Evolutionary conservation across 1,140 invertebrate genomes (phyloP).

Genomic region (Aphaenogaster rudis): DNA sequence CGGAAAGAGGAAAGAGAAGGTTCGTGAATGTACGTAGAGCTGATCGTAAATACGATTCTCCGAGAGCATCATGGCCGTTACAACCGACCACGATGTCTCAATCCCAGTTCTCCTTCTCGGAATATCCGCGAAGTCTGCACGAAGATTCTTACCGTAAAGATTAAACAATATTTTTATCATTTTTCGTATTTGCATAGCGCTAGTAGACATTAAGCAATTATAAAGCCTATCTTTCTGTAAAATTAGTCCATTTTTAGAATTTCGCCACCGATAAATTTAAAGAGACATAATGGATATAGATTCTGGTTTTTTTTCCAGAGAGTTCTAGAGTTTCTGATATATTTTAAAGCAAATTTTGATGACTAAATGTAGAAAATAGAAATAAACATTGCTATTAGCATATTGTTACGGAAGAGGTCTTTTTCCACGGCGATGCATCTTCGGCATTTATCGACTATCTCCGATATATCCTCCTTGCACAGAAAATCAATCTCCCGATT

Average conservation of each 20-base stretch:
- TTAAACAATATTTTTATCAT: conserved; percentile 22
- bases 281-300: background rate
- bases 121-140: conserved; percentile 44
- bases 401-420: background rate
- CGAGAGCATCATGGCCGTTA: conserved; percentile 74
- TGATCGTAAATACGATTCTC: conserved; percentile 74
- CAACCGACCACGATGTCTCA: conserved; percentile 72
- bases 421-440: background rate
- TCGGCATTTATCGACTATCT: conserved; percentile 26
- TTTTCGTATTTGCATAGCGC: background rate
- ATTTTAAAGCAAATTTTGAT: background rate
- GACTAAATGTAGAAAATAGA: background rate
- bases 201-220: background rate
- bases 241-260: background rate
- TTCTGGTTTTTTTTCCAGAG: background rate
- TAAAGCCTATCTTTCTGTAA: background rate
- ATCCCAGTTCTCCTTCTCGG: conserved; percentile 70
- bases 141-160: conserved; percentile 51
- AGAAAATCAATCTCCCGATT: conserved; percentile 62
- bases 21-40: conserved; percentile 68
- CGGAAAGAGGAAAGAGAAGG: conserved; percentile 25
- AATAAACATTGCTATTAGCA: conserved; percentile 1
- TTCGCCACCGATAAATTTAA: background rate
- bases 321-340: background rate
- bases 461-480: conserved; percentile 22